These are phyloP conservation scores for Gymnodraco acuticeps DNA, from an alignment of 2,797 vertebrate genomes.

Conservation along the genomic window DNA sequence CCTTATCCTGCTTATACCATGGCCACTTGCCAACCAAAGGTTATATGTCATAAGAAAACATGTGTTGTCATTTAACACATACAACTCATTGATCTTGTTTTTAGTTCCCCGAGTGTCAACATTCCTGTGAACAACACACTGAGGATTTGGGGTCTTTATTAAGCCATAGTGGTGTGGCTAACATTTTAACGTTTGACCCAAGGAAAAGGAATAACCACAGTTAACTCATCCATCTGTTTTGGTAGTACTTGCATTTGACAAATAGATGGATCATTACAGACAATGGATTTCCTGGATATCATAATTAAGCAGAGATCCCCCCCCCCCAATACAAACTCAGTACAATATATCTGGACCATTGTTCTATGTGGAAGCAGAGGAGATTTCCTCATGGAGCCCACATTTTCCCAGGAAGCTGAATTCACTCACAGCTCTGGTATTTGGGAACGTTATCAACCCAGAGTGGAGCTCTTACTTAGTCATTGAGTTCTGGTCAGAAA, in stretches of 20 bases:
- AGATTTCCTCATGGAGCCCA: conserved; percentile 65
- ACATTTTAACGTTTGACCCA: not conserved
- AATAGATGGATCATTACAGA: not conserved
- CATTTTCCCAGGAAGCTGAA: conserved; percentile 60
- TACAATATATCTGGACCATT: conserved; percentile 44
- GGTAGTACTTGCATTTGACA: conserved; percentile 2
- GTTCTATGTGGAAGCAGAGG: conserved; percentile 42
- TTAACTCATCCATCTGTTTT: not conserved
- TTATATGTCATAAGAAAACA: not conserved
- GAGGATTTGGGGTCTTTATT: conserved; percentile 1
- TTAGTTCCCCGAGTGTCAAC: not conserved
- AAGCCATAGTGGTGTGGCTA: not conserved
- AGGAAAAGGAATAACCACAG: not conserved
- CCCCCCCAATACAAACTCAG: conserved; percentile 28
- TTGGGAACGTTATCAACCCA: conserved; percentile 66
- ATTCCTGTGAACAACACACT: not conserved
- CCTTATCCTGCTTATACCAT: not conserved
- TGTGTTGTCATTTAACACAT: not conserved
- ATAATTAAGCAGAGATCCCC: conserved; percentile 19
- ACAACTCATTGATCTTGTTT: not conserved
- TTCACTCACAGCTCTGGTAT: conserved; percentile 78
- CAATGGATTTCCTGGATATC: no score
- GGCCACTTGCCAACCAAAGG: not conserved
- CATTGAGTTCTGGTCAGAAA: conserved; percentile 62
- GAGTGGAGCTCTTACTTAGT: conserved; percentile 76